phyloP scores from a whole-genome alignment of 1,140 invertebrate species.

The Zaprionus inermis region DNA sequence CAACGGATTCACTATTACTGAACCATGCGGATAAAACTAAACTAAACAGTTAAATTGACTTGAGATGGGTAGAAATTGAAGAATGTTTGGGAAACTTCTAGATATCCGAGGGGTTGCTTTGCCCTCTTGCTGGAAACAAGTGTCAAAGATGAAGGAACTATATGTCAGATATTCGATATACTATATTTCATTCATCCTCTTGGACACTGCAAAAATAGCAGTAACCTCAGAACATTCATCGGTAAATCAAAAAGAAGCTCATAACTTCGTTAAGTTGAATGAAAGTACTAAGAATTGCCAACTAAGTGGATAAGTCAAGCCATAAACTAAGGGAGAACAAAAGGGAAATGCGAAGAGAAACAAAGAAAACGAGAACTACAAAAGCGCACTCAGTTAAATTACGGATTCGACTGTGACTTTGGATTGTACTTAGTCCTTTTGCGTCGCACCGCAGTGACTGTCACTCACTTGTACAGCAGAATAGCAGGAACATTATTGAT shows the following conservation, averaged over 20 bases:
- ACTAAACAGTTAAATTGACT: not conserved
- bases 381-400: conserved; percentile 20
- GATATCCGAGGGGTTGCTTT: not conserved
- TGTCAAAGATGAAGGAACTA: no score
- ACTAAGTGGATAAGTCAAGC: conserved; percentile 9
- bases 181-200: no score
- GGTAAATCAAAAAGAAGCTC: conserved; percentile 24
- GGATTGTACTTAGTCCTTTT: conserved; percentile 10
- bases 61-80: not conserved
- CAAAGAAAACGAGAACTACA: not conserved
- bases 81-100: not conserved
- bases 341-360: not conserved
- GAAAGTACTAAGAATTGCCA: conserved; percentile 31
- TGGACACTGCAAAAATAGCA: not conserved
- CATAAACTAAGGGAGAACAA: conserved; percentile 31
- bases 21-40: no score
- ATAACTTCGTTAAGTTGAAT: conserved; percentile 15
- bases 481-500: conserved; percentile 80
- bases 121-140: not conserved
- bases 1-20: no score
- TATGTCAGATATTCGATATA: no score
- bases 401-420: conserved; percentile 15
- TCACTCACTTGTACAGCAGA: conserved; percentile 80
- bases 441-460: conserved; percentile 20
- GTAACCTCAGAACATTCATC: not conserved